phyloP scores from a whole-genome alignment of 2,113 vertebrate genomes.

The Cottus gobio region DNA sequence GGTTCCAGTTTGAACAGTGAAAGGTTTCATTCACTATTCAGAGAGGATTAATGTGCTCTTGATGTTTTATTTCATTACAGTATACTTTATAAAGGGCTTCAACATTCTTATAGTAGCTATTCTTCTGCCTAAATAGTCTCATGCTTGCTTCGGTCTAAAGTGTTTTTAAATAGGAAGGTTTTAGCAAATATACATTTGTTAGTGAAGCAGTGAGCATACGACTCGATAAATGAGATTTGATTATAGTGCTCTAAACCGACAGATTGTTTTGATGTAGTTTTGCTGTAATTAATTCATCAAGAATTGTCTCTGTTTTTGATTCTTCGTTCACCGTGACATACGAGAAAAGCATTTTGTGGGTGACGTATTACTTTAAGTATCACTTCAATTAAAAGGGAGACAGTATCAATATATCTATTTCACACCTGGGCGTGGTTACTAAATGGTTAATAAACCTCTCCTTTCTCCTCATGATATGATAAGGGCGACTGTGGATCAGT shows the following conservation, averaged over 20 bases:
- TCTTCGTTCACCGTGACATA: background rate
- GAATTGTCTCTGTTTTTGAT: background rate
- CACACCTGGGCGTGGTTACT: background rate
- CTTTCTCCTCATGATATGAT: background rate
- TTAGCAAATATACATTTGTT: too few species aligned
- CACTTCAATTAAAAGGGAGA: background rate
- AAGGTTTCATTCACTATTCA: background rate
- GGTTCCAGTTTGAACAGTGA: slow-evolving; percentile 2
- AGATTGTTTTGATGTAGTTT: too few species aligned
- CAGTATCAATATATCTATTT: background rate
- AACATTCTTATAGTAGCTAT: background rate
- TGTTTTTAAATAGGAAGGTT: too few species aligned
- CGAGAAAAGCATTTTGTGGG: background rate
- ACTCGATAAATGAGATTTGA: too few species aligned
- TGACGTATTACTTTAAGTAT: background rate
- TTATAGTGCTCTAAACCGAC: too few species aligned
- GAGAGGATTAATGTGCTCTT: background rate
- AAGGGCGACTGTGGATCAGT: too few species aligned
- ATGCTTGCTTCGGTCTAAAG: too few species aligned
- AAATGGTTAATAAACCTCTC: background rate
- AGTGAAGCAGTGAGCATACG: too few species aligned
- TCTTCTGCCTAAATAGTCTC: too few species aligned
- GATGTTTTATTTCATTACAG: background rate
- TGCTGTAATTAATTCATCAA: background rate
- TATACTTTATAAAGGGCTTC: background rate